phyloP scores from a whole-genome alignment of 1,140 invertebrate genomes.

The Zophobas atratus region DNA sequence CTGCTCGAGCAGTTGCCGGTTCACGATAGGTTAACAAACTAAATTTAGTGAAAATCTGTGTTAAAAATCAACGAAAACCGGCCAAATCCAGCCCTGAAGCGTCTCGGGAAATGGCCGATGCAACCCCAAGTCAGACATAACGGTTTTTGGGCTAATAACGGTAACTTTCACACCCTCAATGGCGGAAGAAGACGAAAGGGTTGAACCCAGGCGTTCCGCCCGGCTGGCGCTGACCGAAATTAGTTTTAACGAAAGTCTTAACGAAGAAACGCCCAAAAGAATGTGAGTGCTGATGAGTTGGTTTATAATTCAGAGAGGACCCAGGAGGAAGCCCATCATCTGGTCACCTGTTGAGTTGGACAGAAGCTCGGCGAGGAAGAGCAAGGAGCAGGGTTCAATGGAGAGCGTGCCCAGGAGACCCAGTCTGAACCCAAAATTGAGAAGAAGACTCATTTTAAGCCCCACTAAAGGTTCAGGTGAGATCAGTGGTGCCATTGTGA shows the following conservation, averaged over 20 bases:
- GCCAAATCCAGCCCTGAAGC: not conserved
- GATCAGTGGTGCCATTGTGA: constrained; percentile 43
- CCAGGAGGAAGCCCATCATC: constrained; percentile 62
- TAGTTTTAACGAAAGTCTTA: constrained; percentile 51
- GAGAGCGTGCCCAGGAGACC: constrained; percentile 35
- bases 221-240: constrained; percentile 61
- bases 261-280: constrained; percentile 58
- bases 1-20: not conserved
- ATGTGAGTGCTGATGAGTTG: constrained; percentile 62
- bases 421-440: constrained; percentile 54
- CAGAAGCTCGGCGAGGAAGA: constrained; percentile 32
- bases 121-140: not conserved
- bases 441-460: constrained; percentile 56
- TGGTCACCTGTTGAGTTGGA: constrained; percentile 65
- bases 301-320: constrained; percentile 65
- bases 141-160: not conserved
- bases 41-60: not conserved
- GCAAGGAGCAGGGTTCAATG: constrained; percentile 53
- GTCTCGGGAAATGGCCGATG: not conserved
- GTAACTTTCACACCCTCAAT: constrained; percentile 20
- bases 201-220: constrained; percentile 54
- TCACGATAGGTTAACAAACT: not conserved
- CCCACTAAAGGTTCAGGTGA: constrained; percentile 48
- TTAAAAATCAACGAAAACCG: not conserved
- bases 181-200: constrained; percentile 53